phyloP scores from a whole-genome alignment of 2,888 invertebrate genomes.

The Nycteola revayana region DNA sequence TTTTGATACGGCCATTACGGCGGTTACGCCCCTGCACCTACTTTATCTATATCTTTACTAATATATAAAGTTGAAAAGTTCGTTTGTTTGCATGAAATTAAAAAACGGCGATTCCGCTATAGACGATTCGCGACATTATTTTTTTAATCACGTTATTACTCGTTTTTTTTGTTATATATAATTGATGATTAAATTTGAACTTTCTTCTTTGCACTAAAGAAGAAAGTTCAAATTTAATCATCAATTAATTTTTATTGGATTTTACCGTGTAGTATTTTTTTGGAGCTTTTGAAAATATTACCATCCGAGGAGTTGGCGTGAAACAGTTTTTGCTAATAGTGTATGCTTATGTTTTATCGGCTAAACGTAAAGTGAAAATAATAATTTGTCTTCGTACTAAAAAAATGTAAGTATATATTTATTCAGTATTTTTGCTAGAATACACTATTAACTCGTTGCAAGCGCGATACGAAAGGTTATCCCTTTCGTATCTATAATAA shows the following conservation, averaged over 20 bases:
- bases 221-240: constrained; percentile 10
- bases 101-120: constrained; percentile 3
- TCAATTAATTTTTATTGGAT: constrained; percentile 6
- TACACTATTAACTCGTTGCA: too few species aligned
- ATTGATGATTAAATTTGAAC: too few species aligned
- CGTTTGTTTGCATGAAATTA: too few species aligned
- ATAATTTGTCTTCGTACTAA: constrained; percentile 5
- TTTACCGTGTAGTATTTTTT: constrained; percentile 9
- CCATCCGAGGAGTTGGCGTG: constrained; percentile 10
- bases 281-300: constrained; percentile 10
- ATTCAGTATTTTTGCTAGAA: constrained; percentile 4
- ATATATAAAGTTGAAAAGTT: too few species aligned
- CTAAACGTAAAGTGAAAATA: constrained; percentile 11
- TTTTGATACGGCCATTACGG: too few species aligned
- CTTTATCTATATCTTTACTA: too few species aligned
- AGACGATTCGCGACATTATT: too few species aligned
- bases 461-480: too few species aligned
- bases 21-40: too few species aligned
- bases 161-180: constrained; percentile 12
- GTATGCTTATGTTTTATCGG: constrained; percentile 5
- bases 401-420: constrained; percentile 9
- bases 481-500: too few species aligned
- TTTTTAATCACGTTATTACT: too few species aligned
- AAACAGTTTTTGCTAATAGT: constrained; percentile 11
- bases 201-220: too few species aligned